A percentile compares a stretch with the other conserved stretches of the same genome.
These are phyloP conservation scores for Chaetodon trifascialis DNA, from an alignment of 2,113 vertebrate genomes.

Conservation along the genomic window DNA sequence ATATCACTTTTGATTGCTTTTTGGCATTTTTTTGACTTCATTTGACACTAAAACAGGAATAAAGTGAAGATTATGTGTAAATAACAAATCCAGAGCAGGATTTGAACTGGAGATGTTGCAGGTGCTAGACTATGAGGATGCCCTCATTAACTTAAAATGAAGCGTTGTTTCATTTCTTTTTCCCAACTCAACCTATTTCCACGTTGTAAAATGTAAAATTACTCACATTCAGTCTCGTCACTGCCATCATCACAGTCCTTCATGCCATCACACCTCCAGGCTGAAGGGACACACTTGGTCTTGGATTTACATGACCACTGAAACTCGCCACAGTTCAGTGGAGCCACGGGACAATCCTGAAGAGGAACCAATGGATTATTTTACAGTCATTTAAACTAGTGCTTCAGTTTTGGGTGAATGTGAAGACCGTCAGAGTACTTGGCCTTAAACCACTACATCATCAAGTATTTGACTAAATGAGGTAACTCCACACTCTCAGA, in stretches of 20 bases:
- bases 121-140: no score
- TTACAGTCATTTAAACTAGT: neutral
- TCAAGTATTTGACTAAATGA: neutral
- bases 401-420: no score
- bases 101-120: neutral
- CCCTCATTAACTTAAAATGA: neutral
- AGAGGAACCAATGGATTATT: neutral
- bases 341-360: constrained; percentile 81
- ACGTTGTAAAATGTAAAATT: neutral
- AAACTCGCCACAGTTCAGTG: constrained; percentile 73
- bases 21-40: no score
- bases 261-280: constrained; percentile 89
- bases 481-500: no score
- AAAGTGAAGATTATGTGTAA: no score
- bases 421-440: no score
- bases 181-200: neutral
- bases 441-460: neutral
- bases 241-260: constrained; percentile 89
- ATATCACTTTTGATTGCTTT: no score
- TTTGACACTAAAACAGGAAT: no score
- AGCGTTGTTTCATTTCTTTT: neutral
- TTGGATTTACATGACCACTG: constrained; percentile 86
- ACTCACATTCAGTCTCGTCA: constrained; percentile 89
- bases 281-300: constrained; percentile 84
- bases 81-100: neutral